Evolutionary conservation across 2,888 invertebrate genomes (phyloP), one percentile per base, ranked within the genome.

Genomic region (Gonocerus acuteangulatus): DNA sequence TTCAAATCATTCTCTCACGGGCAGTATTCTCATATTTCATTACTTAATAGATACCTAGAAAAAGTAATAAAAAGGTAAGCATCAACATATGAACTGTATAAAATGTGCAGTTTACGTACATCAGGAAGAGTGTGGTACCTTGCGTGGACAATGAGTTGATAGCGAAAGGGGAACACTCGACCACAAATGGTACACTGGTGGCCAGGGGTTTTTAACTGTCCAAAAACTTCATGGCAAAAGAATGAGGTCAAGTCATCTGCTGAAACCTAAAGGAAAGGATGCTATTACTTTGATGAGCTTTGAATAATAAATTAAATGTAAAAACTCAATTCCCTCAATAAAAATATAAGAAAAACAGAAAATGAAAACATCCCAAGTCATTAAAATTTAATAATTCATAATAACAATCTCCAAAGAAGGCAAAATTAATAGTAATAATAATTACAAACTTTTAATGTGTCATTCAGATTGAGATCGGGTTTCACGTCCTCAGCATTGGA

Each of bases 101-200:
- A n/a, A n/a, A n/a, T n/a, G n/a, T n/a, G n/a, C n/a, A n/a, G n/a
- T n/a, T 19, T 6, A 39, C 61, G 39, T 42, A 62, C 65, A 32
- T 61, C 18, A 15, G 65, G 65, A 9, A 62, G 57, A n/a, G 86
- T 87, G 71, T 91, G 91, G 74, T 90, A 90, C 69, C 90, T 82
- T 71, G 80, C 80, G 75, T 91, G 90, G 44, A 90, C 89, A 70
- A 90, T 90, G 62, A 90, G 80, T 73, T 90, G 90, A 75, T 91
- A 90, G 62, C 89, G 83, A 74, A 87, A 90, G 71, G 88, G 88
- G 75, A 90, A 90, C 76, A 87, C 85, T 76, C 90, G 89, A 56
- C 88, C 87, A 70, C 90, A 90, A 63, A 90, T 82, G 74, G 90
- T 89, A 73, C 90, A 90, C 16, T 85, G 80, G 73, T 90, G 89